A percentile compares a stretch with the other conserved stretches of the same genome.
Conservation (phyloP, 1,140 invertebrate species). For the Lethrus apterus region DNA sequence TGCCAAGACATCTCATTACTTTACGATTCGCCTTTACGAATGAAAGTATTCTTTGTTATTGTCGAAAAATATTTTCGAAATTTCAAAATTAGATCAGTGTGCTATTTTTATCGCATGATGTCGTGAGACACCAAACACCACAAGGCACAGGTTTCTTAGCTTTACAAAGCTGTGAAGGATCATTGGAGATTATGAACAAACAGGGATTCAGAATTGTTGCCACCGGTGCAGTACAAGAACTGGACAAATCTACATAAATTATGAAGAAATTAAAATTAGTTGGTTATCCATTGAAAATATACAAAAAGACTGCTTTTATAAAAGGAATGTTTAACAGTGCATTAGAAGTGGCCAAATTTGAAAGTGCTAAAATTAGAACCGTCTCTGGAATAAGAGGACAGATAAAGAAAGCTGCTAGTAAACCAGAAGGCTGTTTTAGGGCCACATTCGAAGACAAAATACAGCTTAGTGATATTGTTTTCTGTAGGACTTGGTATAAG, state of each 20-base stretch:
- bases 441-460: conserved; percentile 99
- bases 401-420: conserved; percentile 86
- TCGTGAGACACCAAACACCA: too few relatives aligned
- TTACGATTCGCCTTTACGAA: too few relatives aligned
- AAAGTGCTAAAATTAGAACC: conserved; percentile 91
- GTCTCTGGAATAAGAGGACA: conserved; percentile 97
- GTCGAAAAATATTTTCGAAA: too few relatives aligned
- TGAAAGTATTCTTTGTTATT: too few relatives aligned
- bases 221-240: conserved; percentile 89
- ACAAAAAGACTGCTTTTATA: conserved; percentile 96
- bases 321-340: conserved; percentile 89
- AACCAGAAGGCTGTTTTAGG: conserved; percentile 84
- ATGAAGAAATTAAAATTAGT: conserved; percentile 97
- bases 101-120: too few relatives aligned
- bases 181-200: conserved; percentile 47
- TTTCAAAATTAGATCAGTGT: too few relatives aligned
- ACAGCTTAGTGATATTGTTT: conserved; percentile 84
- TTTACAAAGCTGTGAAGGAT: conserved; percentile 64
- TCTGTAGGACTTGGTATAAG: conserved; percentile 92
- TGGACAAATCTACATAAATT: conserved; percentile 88
- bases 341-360: conserved; percentile 95
- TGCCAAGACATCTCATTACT: too few relatives aligned
- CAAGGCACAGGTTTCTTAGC: conserved; percentile 92
- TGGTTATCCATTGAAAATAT: conserved; percentile 87
- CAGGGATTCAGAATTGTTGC: conserved; percentile 91